Base-by-base conservation (phyloP, 2,113 vertebrate genomes). In the western clawed frog (Xenopus tropicalis) region DNA sequence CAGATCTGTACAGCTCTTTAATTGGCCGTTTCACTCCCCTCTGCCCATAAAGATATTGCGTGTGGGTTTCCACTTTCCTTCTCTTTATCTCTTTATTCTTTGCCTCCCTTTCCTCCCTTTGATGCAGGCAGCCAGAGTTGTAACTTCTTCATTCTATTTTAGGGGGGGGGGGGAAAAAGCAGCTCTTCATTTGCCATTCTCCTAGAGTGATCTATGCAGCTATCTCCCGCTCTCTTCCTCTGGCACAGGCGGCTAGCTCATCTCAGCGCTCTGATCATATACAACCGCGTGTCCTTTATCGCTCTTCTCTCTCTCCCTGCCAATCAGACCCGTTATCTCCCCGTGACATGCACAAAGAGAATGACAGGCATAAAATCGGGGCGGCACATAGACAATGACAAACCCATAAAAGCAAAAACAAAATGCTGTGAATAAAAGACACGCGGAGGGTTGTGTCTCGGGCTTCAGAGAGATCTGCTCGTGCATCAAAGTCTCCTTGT, bases 271-370 rank as follows among this genome's bases (percentile, higher is more conserved):
- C 65, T 61, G 65, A 76, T 69, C 66, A 52, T 54, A 56, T 51
- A 22, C 66, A 14, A 19, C 17, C 14, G 25, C 52, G 58, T 51
- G 46, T 68, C 66, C 58, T 69, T 61, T 56, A 21, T 69, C 62
- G 57, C 51, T 17, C 72, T n/a, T 13, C 56, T 61, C 57, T 42
- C 43, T 46, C 42, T 69, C 44, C 25, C 66, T 69, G 73, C 73
- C 72, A 74, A 69, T 69, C 72, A 62, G 72, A 17, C 56, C 21
- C 57, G 58, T 69, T 76, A 76, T 76, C 73, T 76, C 46, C n/a
- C 44, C 8, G 59, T 76, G 73, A 69, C 73, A 69, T 54, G 48
- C 72, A 63, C 48, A 17, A 63, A 61, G 23, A 13, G 43, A 56
- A 62, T 76, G 73, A 76, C 57, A 76, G 59, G 58, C 73, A 20